A percentile compares a stretch with the other conserved stretches of the same genome.
Conservation (phyloP, 2,888 invertebrate species). For the Orthosia gracilis region DNA sequence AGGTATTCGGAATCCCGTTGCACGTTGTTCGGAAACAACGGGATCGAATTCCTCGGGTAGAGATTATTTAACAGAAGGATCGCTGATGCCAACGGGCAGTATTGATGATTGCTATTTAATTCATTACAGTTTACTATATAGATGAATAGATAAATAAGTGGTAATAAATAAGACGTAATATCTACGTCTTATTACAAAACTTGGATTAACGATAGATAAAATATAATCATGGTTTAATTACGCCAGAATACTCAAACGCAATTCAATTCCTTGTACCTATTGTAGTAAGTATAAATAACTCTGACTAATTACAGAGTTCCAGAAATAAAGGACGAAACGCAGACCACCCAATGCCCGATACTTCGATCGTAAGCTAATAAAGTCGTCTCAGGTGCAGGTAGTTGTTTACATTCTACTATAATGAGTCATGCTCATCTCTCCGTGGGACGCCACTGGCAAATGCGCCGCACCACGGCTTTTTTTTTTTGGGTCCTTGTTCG, state of each 20-base stretch:
- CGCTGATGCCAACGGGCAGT: conserved; percentile 2
- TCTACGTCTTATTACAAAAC: background rate
- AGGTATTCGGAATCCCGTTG: conserved; percentile 12
- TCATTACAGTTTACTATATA: background rate
- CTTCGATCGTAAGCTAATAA: conserved; percentile 32
- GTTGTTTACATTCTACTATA: conserved; percentile 75
- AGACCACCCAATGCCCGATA: conserved; percentile 13
- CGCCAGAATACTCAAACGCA: no score
- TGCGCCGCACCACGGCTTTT: conserved; percentile 43
- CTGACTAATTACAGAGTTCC: conserved; percentile 6
- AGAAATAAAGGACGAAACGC: conserved; percentile 24
- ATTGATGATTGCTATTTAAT: background rate
- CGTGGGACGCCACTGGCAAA: conserved; percentile 61
- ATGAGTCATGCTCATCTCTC: conserved; percentile 78
- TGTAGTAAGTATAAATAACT: background rate
- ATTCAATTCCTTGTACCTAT: background rate
- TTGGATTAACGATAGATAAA: background rate
- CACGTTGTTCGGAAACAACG: conserved; percentile 11
- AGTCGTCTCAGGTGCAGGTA: conserved; percentile 72
- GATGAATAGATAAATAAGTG: background rate
- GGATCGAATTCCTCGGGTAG: conserved; percentile 20
- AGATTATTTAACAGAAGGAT: conserved; percentile 18
- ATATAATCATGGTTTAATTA: no score
- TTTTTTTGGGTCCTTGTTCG: conserved; percentile 31
- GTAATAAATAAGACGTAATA: conserved; percentile 1